phyloP scores from a whole-genome alignment of 2,797 vertebrate species.

The Philypnodon macrostomus region DNA sequence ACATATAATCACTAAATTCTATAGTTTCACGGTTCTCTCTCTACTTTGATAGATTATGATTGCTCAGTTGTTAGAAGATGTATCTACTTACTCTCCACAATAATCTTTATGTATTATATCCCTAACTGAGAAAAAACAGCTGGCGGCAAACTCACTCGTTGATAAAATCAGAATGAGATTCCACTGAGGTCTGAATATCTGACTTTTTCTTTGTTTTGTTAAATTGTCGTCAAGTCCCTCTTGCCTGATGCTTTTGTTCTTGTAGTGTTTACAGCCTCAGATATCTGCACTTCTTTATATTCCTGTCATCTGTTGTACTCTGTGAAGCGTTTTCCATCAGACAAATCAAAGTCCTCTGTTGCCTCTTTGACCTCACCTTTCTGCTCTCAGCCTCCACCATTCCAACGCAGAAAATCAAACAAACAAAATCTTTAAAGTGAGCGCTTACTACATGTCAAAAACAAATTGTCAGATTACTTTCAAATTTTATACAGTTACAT shows the following conservation, averaged over 20 bases:
- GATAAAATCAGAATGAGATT: slow-evolving; percentile 16
- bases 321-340: slow-evolving; percentile 9
- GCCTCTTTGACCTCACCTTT: slow-evolving; percentile 20
- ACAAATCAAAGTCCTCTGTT: slow-evolving; percentile 11
- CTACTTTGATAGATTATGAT: slow-evolving; percentile 40
- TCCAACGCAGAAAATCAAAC: slow-evolving; percentile 39
- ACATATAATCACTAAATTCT: slow-evolving; percentile 47
- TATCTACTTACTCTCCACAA: slow-evolving; percentile 37
- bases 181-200: slow-evolving; percentile 12
- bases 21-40: slow-evolving; percentile 44
- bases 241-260: slow-evolving; percentile 22
- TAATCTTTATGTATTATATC: slow-evolving; percentile 10
- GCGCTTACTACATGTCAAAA: slow-evolving; percentile 40
- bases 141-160: slow-evolving; percentile 17
- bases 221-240: slow-evolving; percentile 10
- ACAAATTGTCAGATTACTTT: too few relatives aligned
- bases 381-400: slow-evolving; percentile 12
- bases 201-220: slow-evolving; percentile 17
- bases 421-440: slow-evolving; percentile 23
- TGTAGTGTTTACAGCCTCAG: slow-evolving; percentile 3
- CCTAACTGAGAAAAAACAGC: slow-evolving; percentile 20
- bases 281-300: slow-evolving; percentile 15
- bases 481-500: too few relatives aligned
- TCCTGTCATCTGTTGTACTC: not conserved
- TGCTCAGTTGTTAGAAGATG: slow-evolving; percentile 29